A percentile compares a stretch with the other conserved stretches of the same genome.
Conservation (phyloP, 2,797 vertebrate species). For the Diplodus sargus region DNA sequence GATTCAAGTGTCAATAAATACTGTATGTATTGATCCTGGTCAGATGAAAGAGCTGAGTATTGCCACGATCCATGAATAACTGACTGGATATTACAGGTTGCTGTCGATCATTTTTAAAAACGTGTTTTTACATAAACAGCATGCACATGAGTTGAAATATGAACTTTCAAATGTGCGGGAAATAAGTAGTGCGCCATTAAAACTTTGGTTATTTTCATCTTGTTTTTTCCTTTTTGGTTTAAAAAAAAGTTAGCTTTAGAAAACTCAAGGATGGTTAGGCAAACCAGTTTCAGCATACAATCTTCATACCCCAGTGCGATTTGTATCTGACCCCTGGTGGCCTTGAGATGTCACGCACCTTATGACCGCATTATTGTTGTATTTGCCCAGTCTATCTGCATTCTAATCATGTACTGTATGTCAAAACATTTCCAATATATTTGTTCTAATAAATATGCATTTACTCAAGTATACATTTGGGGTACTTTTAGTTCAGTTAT, state of each 20-base stretch:
- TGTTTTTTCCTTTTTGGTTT: not conserved
- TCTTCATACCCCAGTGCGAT: no score
- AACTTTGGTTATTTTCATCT: not conserved
- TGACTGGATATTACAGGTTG: conserved; percentile 9
- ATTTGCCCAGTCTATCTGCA: no score
- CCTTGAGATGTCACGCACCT: no score
- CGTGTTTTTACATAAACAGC: not conserved
- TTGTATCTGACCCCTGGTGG: no score
- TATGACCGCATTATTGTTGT: no score
- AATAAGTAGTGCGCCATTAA: not conserved
- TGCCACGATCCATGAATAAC: conserved; percentile 13
- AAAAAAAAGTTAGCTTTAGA: not conserved
- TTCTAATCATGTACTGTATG: no score
- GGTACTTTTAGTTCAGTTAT: no score
- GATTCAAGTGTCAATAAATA: conserved; percentile 4
- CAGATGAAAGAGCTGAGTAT: conserved; percentile 51
- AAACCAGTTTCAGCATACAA: no score
- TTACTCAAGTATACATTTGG: no score
- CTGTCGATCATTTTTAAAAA: not conserved
- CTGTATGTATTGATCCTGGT: conserved; percentile 35
- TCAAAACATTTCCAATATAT: no score
- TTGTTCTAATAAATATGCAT: no score
- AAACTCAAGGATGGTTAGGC: not conserved
- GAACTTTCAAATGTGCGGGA: conserved; percentile 6
- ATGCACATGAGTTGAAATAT: not conserved